Evolutionary conservation across 2,113 vertebrate genomes (phyloP).

Genomic region (Syrmaticus mikado): DNA sequence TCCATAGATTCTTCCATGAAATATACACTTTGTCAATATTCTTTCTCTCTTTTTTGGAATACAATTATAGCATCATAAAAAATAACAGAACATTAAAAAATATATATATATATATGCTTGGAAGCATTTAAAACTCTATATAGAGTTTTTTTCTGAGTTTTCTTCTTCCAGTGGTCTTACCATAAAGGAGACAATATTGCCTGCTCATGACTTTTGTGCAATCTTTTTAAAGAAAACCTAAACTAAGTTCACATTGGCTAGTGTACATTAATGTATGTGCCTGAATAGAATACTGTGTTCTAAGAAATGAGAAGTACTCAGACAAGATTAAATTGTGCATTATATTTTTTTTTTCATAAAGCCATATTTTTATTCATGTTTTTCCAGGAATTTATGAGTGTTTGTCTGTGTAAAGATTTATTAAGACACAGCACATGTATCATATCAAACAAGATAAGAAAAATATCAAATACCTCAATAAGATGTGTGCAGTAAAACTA

Average conservation of each 20-base stretch:
- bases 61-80: neutral
- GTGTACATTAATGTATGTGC: neutral
- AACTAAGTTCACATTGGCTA: neutral
- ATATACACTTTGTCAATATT: rapidly evolving
- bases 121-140: neutral
- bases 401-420: neutral
- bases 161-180: neutral
- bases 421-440: rapidly evolving
- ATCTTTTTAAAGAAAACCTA: neutral
- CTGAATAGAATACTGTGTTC: neutral
- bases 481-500: rapidly evolving
- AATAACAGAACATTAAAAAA: neutral
- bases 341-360: neutral
- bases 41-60: neutral
- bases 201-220: neutral
- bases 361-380: neutral
- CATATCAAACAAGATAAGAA: neutral
- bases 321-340: neutral
- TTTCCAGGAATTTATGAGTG: neutral
- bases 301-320: neutral
- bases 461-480: neutral
- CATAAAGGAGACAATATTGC: neutral
- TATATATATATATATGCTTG: neutral
- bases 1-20: neutral
- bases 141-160: neutral